phyloP scores from a whole-genome alignment of 2,797 vertebrate species.

The Pantherophis alleghaniensis region DNA sequence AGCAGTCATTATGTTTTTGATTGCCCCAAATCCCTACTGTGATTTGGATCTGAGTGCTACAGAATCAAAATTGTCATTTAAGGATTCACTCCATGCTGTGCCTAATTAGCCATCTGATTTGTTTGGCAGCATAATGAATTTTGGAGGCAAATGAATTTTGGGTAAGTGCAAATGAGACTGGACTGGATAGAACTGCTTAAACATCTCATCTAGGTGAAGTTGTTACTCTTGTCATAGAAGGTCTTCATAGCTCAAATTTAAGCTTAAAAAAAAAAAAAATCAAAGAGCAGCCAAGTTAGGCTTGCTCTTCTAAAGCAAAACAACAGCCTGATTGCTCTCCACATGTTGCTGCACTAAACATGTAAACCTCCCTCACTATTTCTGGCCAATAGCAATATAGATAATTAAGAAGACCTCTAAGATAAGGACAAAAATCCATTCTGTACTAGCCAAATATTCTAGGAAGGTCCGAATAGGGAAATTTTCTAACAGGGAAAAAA shows the following conservation, averaged over 20 bases:
- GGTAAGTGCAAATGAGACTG: not conserved
- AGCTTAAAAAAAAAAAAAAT: not conserved
- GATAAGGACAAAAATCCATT: not conserved
- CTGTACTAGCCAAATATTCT: not conserved
- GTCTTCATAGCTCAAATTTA: not conserved
- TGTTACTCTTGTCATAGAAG: not conserved
- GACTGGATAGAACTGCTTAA: not conserved
- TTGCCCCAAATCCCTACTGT: constrained; percentile 1
- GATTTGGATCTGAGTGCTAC: not conserved
- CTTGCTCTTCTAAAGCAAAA: not conserved
- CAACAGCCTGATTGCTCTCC: not conserved
- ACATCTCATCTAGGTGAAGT: not conserved
- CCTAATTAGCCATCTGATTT: constrained; percentile 31
- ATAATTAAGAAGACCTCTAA: not conserved
- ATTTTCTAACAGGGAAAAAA: not conserved
- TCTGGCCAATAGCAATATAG: not conserved
- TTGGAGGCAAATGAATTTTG: not conserved
- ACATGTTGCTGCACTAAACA: not conserved
- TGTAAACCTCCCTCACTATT: not conserved
- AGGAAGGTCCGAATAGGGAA: not conserved
- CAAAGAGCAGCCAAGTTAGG: constrained; percentile 3
- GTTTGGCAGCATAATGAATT: constrained; percentile 4
- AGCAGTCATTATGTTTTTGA: not conserved
- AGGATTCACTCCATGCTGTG: constrained; percentile 6
- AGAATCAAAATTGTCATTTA: not conserved